These are phyloP conservation scores for Pseudocheirus occidentalis DNA, from an alignment of 2,797 vertebrate genomes.

Conservation along the genomic window DNA sequence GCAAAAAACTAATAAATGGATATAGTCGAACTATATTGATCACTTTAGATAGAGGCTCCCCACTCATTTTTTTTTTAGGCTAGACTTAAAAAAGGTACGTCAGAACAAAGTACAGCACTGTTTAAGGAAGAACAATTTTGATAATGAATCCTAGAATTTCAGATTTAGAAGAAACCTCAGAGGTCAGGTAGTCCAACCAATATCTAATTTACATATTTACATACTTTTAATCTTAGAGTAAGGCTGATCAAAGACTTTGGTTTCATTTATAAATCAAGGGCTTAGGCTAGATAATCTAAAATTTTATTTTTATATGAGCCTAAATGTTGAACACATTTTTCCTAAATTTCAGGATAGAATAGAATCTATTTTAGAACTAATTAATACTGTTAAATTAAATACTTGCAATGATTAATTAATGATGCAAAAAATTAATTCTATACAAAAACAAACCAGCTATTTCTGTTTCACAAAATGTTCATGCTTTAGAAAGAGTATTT, in stretches of 20 bases:
- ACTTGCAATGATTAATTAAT: conserved; percentile 42
- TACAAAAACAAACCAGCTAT: conserved; percentile 20
- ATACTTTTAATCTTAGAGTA: conserved; percentile 27
- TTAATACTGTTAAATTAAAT: conserved; percentile 29
- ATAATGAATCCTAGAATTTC: conserved; percentile 6
- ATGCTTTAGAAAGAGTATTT: neutral
- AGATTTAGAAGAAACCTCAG: neutral
- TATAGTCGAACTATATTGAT: neutral
- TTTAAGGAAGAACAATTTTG: conserved; percentile 20
- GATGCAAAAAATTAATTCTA: conserved; percentile 27
- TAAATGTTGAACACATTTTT: neutral
- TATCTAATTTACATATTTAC: neutral
- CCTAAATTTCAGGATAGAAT: conserved; percentile 41
- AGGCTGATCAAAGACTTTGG: conserved; percentile 4
- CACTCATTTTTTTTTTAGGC: neutral
- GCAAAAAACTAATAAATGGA: neutral
- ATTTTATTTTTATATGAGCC: conserved; percentile 41
- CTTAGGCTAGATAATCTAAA: conserved; percentile 42
- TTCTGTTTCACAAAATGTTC: conserved; percentile 19
- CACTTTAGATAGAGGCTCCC: neutral
- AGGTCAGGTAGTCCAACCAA: neutral
- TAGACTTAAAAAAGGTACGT: conserved; percentile 32
- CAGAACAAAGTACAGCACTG: neutral
- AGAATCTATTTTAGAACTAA: conserved; percentile 27
- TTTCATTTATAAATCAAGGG: conserved; percentile 29